Evolutionary conservation across 2,797 vertebrate genomes (phyloP).

Genomic region (Gymnoscopelus microlampas): DNA sequence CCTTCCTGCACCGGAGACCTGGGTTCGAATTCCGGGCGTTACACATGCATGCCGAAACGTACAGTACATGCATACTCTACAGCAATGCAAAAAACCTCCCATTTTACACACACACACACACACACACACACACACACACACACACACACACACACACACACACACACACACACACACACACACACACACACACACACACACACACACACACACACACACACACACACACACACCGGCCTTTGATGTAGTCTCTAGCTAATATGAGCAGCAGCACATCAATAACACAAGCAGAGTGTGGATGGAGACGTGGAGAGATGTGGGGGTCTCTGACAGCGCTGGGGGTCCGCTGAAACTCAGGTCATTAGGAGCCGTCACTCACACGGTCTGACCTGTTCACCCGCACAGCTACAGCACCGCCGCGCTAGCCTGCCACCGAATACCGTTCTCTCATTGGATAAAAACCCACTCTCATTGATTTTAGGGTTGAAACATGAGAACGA

Average conservation of each 20-base stretch:
- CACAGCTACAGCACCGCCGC: too few relatives aligned
- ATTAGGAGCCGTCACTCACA: constrained; percentile 48
- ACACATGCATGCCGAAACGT: too few relatives aligned
- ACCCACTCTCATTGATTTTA: too few relatives aligned
- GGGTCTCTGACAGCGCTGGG: constrained; percentile 38
- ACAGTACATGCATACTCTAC: too few relatives aligned
- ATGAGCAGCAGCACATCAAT: constrained; percentile 60
- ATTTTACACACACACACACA: too few relatives aligned
- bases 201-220: constrained; percentile 15
- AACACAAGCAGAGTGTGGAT: constrained; percentile 57
- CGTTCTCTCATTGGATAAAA: too few relatives aligned
- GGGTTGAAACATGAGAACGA: too few relatives aligned
- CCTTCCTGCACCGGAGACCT: too few relatives aligned
- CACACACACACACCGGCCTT: constrained; percentile 33
- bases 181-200: constrained; percentile 17
- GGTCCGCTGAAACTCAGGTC: constrained; percentile 22
- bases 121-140: too few relatives aligned
- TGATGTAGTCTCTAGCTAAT: constrained; percentile 41
- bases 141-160: constrained; percentile 1
- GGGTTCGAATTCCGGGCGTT: too few relatives aligned
- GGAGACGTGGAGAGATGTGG: constrained; percentile 53
- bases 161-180: constrained; percentile 1
- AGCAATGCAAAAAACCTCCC: too few relatives aligned
- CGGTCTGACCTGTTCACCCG: not conserved
- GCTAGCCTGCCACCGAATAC: too few relatives aligned